Percentiles rank a stretch among this genome's conserved stretches.
phyloP scores from a whole-genome alignment of 2,888 invertebrate genomes.

The Platycnemis pennipes region DNA sequence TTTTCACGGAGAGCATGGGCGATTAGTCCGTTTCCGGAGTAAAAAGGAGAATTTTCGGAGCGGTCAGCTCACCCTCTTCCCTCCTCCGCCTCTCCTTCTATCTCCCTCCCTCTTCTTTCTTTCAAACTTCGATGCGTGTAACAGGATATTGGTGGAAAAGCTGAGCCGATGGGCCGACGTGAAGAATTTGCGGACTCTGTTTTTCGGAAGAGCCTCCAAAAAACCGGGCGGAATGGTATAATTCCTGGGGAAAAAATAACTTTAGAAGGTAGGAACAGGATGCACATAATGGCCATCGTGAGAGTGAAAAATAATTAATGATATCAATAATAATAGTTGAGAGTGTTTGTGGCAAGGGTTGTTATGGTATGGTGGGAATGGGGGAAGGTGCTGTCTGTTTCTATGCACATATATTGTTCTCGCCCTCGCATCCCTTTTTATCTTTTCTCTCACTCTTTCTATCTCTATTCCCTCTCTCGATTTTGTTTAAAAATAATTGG shows the following conservation, averaged over 20 bases:
- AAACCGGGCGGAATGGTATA: not conserved
- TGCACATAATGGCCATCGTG: not conserved
- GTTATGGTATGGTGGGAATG: not conserved
- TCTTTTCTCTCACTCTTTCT: too few species aligned
- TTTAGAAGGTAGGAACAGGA: not conserved
- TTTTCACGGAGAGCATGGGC: not conserved
- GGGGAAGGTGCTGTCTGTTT: not conserved
- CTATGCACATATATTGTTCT: not conserved
- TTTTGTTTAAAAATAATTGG: not conserved
- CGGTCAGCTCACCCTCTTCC: not conserved
- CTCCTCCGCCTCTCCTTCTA: not conserved
- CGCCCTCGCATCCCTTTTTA: not conserved
- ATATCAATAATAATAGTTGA: not conserved
- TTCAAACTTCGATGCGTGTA: not conserved
- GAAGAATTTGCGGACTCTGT: not conserved
- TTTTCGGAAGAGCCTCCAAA: not conserved
- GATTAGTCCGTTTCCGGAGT: slow-evolving; percentile 20
- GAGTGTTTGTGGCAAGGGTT: not conserved
- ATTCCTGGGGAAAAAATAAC: not conserved
- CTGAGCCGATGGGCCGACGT: not conserved
- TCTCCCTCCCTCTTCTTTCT: too few species aligned
- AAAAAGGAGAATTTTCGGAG: not conserved
- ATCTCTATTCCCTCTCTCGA: not conserved
- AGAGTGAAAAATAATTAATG: not conserved
- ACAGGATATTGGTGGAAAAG: not conserved